A percentile compares a stretch with the other conserved stretches of the same genome.
These are phyloP conservation scores for Heliocidaris erythrogramma DNA, from an alignment of 35 echinoderm and acorn worm genomes.

Conservation along the genomic window DNA sequence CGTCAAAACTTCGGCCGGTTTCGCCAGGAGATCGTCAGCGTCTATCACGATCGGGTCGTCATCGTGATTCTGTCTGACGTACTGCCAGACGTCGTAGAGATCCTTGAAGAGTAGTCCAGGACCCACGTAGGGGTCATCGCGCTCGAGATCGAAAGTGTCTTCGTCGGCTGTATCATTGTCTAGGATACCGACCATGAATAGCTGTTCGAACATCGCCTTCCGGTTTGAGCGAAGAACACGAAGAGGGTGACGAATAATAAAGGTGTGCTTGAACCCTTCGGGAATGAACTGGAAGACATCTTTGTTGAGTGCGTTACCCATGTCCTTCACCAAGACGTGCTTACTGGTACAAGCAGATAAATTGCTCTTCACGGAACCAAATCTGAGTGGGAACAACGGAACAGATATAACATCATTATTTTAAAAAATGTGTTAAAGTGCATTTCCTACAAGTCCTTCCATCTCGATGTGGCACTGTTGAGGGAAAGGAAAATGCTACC, in stretches of 20 bases:
- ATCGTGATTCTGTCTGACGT: background rate
- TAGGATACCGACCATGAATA: background rate
- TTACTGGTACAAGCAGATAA: background rate
- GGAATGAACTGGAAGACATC: background rate
- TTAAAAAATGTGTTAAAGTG: too few species aligned
- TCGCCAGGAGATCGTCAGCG: slow-evolving; percentile 36
- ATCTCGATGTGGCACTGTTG: too few species aligned
- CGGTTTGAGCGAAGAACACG: slow-evolving; percentile 19
- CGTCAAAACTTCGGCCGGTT: slow-evolving; percentile 31
- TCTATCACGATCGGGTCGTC: slow-evolving; percentile 36
- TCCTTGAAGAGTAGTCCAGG: slow-evolving; percentile 31
- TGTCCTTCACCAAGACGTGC: slow-evolving; percentile 30
- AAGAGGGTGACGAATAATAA: slow-evolving; percentile 10
- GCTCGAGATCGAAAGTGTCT: background rate
- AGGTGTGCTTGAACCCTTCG: slow-evolving; percentile 24
- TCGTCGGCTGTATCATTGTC: slow-evolving; percentile 12
- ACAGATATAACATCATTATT: background rate
- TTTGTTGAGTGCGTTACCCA: slow-evolving; percentile 2
- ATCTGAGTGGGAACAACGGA: background rate
- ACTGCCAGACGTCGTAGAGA: slow-evolving; percentile 6
- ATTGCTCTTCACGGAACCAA: background rate
- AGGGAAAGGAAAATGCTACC: too few species aligned
- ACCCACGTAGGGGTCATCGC: slow-evolving; percentile 15
- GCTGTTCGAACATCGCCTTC: slow-evolving; percentile 23
- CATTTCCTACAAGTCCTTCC: too few species aligned